A percentile compares a stretch with the other conserved stretches of the same genome.
Conservation (phyloP, 1,140 invertebrate genomes). For the Battus philenor region DNA sequence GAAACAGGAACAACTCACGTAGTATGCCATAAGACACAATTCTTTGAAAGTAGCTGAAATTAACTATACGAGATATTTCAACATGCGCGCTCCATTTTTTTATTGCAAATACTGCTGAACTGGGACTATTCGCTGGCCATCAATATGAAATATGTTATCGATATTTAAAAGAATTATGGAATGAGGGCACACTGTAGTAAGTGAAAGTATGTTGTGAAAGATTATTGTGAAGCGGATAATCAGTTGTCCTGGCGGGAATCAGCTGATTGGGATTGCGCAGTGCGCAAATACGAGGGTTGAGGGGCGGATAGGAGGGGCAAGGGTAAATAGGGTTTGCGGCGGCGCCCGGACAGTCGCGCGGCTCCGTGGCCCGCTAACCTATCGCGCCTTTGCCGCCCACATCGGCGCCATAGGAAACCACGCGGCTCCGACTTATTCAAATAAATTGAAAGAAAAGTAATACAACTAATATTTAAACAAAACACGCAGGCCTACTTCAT, state of each 20-base stretch:
- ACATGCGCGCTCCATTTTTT: too few relatives aligned
- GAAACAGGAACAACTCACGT: too few relatives aligned
- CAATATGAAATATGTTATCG: too few relatives aligned
- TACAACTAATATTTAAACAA: slow-evolving; percentile 4
- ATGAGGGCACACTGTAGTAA: slow-evolving; percentile 3
- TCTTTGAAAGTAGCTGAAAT: too few relatives aligned
- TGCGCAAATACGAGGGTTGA: slow-evolving; percentile 62
- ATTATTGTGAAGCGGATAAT: slow-evolving; percentile 23
- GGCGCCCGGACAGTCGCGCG: slow-evolving; percentile 54
- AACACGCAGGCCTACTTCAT: slow-evolving; percentile 19
- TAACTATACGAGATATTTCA: too few relatives aligned
- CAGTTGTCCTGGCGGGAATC: slow-evolving; percentile 63
- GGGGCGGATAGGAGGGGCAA: slow-evolving; percentile 22
- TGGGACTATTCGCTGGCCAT: too few relatives aligned
- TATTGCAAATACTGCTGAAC: too few relatives aligned
- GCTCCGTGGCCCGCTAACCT: slow-evolving; percentile 32
- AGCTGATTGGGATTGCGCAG: slow-evolving; percentile 72
- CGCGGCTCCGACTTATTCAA: slow-evolving; percentile 16
- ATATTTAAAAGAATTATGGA: background rate
- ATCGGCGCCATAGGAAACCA: slow-evolving; percentile 20
- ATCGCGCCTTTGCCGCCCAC: background rate
- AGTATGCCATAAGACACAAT: too few relatives aligned
- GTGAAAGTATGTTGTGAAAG: slow-evolving; percentile 33
- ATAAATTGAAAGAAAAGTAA: slow-evolving; percentile 26
- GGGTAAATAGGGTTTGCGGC: slow-evolving; percentile 32